Percentiles rank a stretch among this genome's conserved stretches.
phyloP scores from a whole-genome alignment of 2,797 vertebrate genomes.

The Adrianichthys oophorus region DNA sequence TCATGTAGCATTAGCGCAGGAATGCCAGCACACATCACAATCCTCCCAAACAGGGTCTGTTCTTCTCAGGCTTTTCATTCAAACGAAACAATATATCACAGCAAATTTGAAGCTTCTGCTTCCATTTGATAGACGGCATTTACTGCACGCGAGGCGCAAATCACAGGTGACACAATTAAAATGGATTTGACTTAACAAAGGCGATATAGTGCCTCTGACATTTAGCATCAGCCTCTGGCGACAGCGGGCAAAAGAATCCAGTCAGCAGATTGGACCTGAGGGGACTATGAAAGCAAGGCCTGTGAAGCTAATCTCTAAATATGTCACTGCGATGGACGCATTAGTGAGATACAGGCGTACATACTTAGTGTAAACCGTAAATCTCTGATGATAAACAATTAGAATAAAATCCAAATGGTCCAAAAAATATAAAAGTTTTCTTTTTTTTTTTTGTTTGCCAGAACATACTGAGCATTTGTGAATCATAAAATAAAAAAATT shows the following conservation, averaged over 20 bases:
- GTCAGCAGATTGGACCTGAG: constrained; percentile 89
- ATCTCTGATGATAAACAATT: constrained; percentile 11
- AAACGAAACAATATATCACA: constrained; percentile 34
- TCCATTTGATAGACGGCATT: constrained; percentile 56
- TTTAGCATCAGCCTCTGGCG: constrained; percentile 91
- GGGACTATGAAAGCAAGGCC: constrained; percentile 57
- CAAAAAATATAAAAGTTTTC: too few relatives aligned
- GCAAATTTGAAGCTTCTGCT: constrained; percentile 35
- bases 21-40: constrained; percentile 70
- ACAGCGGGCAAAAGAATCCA: constrained; percentile 91
- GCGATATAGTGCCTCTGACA: constrained; percentile 88
- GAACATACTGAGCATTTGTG: too few relatives aligned
- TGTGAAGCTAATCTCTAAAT: constrained; percentile 31
- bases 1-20: constrained; percentile 65
- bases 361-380: constrained; percentile 6
- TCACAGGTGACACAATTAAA: constrained; percentile 75
- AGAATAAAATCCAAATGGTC: too few relatives aligned
- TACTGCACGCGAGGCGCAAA: constrained; percentile 45
- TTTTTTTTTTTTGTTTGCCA: too few relatives aligned
- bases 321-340: constrained; percentile 17
- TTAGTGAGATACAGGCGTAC: constrained; percentile 23
- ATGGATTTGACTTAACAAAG: constrained; percentile 74
- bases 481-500: neutral
- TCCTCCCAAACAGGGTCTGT: constrained; percentile 55
- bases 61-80: constrained; percentile 68